Evolutionary conservation across 2,113 vertebrate genomes (phyloP).

Genomic region (Phrynosoma platyrhinos): DNA sequence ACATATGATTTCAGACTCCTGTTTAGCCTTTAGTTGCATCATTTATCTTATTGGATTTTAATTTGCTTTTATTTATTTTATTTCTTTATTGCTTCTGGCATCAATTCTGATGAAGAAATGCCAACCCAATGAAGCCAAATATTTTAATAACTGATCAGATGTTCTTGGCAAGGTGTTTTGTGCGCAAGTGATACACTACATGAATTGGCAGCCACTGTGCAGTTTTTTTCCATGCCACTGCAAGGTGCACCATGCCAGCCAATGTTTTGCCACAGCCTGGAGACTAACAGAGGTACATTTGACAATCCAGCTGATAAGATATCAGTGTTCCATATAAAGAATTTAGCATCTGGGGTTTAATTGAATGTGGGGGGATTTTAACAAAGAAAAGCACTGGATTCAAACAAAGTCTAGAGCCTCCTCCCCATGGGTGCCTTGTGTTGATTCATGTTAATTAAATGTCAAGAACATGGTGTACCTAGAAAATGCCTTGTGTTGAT

Average conservation of each 20-base stretch:
- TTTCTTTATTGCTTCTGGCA: neutral
- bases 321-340: neutral
- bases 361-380: neutral
- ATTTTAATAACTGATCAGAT: neutral
- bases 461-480: neutral
- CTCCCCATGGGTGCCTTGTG: neutral
- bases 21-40: neutral
- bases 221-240: neutral
- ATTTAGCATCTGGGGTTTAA: neutral
- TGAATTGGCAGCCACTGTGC: neutral
- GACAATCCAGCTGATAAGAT: neutral
- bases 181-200: neutral
- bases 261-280: neutral
- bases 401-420: neutral
- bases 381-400: neutral
- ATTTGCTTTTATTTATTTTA: neutral
- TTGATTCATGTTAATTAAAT: neutral
- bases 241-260: neutral
- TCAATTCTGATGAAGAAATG: neutral
- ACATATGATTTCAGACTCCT: neutral
- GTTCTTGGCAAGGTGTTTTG: neutral
- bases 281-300: neutral
- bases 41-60: conserved; percentile 6
- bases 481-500: neutral
- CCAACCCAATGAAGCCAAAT: neutral